Evolutionary conservation across 2,888 invertebrate genomes (phyloP).

Genomic region (Anagyrus pseudococci): DNA sequence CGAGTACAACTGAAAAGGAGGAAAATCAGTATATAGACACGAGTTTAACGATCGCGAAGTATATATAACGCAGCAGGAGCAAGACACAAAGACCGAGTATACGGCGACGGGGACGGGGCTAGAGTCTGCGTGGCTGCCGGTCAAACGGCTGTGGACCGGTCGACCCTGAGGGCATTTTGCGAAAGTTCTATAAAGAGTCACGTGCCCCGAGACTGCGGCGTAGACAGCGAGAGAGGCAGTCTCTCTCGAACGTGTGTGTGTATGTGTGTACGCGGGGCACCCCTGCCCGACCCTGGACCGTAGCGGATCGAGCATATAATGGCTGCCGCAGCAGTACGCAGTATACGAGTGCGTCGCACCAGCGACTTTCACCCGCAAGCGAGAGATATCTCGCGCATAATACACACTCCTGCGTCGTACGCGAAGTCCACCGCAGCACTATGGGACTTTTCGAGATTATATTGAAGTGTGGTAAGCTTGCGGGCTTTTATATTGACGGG

Average conservation of each 20-base stretch:
- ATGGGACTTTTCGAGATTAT: too few relatives aligned
- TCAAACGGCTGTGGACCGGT: conserved; percentile 20
- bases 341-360: neutral
- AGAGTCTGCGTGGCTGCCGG: neutral
- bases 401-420: neutral
- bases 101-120: neutral
- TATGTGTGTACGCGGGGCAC: neutral
- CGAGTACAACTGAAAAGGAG: too few relatives aligned
- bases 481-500: too few relatives aligned
- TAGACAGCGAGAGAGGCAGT: neutral
- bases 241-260: neutral
- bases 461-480: too few relatives aligned
- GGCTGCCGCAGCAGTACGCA: conserved; percentile 16
- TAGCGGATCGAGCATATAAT: conserved; percentile 1
- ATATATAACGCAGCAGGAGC: too few relatives aligned
- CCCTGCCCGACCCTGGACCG: too few relatives aligned
- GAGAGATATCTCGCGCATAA: too few relatives aligned
- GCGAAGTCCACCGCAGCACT: too few relatives aligned
- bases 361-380: conserved; percentile 33
- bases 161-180: conserved; percentile 40
- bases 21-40: too few relatives aligned
- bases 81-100: neutral
- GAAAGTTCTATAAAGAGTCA: conserved; percentile 35
- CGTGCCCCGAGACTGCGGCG: conserved; percentile 23
- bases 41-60: too few relatives aligned